Evolutionary conservation across 2,888 invertebrate genomes (phyloP).

Genomic region (Panopea generosa): DNA sequence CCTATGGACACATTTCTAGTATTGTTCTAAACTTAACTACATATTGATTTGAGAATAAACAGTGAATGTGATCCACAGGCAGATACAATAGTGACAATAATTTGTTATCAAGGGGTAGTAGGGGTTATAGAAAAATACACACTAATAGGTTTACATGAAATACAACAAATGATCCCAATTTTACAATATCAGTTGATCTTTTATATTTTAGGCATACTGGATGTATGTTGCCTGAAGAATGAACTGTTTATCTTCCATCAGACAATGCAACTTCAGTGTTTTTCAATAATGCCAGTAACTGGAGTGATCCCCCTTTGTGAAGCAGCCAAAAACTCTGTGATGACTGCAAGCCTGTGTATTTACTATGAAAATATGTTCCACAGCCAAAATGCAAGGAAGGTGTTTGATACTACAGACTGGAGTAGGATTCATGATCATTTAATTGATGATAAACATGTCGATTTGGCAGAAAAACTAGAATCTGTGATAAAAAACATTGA

Average conservation of each 20-base stretch:
- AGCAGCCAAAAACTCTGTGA: slow-evolving; percentile 36
- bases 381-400: slow-evolving; percentile 45
- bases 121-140: too few species aligned
- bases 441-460: slow-evolving; percentile 23
- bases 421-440: slow-evolving; percentile 44
- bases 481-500: slow-evolving; percentile 37
- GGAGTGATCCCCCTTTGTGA: slow-evolving; percentile 55
- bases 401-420: slow-evolving; percentile 39
- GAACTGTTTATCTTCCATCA: slow-evolving; percentile 73
- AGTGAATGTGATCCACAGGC: too few species aligned
- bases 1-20: too few species aligned
- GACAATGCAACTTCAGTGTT: slow-evolving; percentile 65
- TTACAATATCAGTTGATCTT: background rate
- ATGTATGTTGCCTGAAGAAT: slow-evolving; percentile 59
- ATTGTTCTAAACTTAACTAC: too few species aligned
- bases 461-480: slow-evolving; percentile 36
- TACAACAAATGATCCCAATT: too few species aligned
- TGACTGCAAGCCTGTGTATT: slow-evolving; percentile 61
- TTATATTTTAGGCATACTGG: slow-evolving; percentile 64
- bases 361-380: slow-evolving; percentile 52
- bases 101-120: too few species aligned
- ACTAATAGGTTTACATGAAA: too few species aligned
- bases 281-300: slow-evolving; percentile 68
- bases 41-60: too few species aligned
- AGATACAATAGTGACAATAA: too few species aligned